Evolutionary conservation across 2,113 vertebrate species (phyloP).

Genomic region (Ptyas mucosa): DNA sequence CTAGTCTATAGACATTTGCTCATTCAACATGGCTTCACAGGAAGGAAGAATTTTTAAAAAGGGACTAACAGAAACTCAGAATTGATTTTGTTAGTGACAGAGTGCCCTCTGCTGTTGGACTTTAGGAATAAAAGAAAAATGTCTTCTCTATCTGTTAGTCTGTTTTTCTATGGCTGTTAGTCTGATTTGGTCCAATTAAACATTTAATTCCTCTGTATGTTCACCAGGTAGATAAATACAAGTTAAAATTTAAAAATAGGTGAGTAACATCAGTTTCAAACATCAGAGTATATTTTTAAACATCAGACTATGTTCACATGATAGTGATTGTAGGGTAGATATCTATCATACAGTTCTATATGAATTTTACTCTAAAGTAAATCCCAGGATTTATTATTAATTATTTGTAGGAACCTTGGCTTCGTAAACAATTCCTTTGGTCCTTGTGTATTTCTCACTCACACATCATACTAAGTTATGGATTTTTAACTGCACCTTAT

Average conservation of each 20-base stretch:
- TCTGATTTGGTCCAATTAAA: not conserved
- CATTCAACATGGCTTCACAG: constrained; percentile 55
- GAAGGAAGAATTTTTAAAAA: not conserved
- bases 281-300: not conserved
- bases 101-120: constrained; percentile 59
- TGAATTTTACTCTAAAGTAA: not conserved
- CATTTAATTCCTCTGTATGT: not conserved
- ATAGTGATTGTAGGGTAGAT: not conserved
- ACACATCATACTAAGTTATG: not conserved
- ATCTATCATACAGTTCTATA: not conserved
- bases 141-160: not conserved
- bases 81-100: not conserved
- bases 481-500: not conserved
- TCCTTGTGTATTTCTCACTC: not conserved
- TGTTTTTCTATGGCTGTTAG: not conserved
- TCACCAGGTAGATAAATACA: not conserved
- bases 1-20: constrained; percentile 52
- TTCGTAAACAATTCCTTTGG: not conserved
- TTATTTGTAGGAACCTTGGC: not conserved
- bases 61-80: not conserved
- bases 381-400: not conserved
- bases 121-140: not conserved
- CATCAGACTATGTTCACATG: not conserved
- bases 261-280: not conserved
- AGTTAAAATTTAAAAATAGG: fast-evolving